Evolutionary conservation across 1,140 invertebrate genomes (phyloP), one percentile per base, ranked within the genome.

Genomic region (Monochamus saltuarius): DNA sequence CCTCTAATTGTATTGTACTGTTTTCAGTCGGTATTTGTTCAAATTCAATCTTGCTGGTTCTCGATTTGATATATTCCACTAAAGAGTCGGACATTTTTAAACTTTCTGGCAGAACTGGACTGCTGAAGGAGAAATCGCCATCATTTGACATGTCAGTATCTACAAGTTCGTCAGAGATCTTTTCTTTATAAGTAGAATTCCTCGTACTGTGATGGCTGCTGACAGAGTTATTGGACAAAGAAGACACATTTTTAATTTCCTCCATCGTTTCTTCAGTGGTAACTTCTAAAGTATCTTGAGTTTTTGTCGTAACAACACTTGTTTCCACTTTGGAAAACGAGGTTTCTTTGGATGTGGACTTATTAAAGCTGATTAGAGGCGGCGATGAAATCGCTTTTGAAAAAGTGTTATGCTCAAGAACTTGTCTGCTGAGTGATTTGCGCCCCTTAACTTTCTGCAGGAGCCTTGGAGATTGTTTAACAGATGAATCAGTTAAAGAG

Each of bases 351-450:
- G 29, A 1, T 16, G 36, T 4, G 4, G 34, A 14, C 14, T 17
- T 6, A 43, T 43, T 19, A 4, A 19, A 2, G 19, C 9, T 7
- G 47, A 47, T 10, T 34, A 47, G n/a, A 17, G 47, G 11, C 29
- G 39, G 14, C 50, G 52, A 34, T 8, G 55, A 42, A 46, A 54
- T 10, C 10, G 64, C 11, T 58, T 45, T 61, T 4, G 59, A 55
- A 45, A 66, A 59, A n/a, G 65, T 45, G 54, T 72, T 73, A 17
- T 70, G 59, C 59, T 73, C 72, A 9, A 73, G 39, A 17, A 72
- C 70, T 46, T 61, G 22, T 51, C 72, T 65, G 34, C 65, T 59
- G 0, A 73, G 45, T 7, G 72, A 70, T 52, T 56, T 65, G 7
- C 68, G 59, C 34, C 59, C 47, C 56, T 53, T 49, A 13, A 62